A percentile compares a stretch with the other conserved stretches of the same genome.
Evolutionary conservation across 2,113 vertebrate species (phyloP).

Genomic region (Coreoperca whiteheadi): DNA sequence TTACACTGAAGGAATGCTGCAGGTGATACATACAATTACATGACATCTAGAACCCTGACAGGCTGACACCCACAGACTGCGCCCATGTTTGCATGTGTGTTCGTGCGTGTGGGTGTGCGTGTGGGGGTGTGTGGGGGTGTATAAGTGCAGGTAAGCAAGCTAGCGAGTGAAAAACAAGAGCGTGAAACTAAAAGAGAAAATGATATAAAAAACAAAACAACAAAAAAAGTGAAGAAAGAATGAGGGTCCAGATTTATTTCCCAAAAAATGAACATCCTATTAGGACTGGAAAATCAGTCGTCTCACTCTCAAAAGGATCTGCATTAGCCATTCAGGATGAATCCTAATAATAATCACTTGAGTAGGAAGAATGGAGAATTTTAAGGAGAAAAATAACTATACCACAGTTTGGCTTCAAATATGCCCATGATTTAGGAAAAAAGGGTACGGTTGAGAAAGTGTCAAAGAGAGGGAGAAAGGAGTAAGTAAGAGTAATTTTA

Average conservation of each 20-base stretch:
- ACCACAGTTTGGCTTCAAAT: conserved; percentile 90
- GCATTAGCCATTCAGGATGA: conserved; percentile 89
- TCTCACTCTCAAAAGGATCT: conserved; percentile 88
- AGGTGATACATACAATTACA: conserved; percentile 80
- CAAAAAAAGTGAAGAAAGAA: conserved; percentile 38
- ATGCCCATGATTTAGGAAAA: conserved; percentile 79
- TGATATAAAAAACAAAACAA: background rate
- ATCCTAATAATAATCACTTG: conserved; percentile 89
- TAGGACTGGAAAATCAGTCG: conserved; percentile 93
- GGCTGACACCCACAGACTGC: conserved; percentile 67
- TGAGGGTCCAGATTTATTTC: conserved; percentile 80
- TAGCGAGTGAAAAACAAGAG: conserved; percentile 30
- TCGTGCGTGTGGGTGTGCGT: conserved; percentile 12
- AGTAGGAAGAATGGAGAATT: conserved; percentile 79
- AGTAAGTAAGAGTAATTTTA: conserved; percentile 90
- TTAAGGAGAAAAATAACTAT: conserved; percentile 80
- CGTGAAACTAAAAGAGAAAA: conserved; percentile 40
- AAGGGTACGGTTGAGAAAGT: conserved; percentile 62
- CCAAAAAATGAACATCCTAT: conserved; percentile 90
- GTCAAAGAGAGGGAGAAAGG: conserved; percentile 62
- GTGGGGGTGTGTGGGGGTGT: conserved; percentile 2
- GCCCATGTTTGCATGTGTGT: conserved; percentile 50
- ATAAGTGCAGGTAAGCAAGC: conserved; percentile 5
- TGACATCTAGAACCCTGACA: conserved; percentile 74
- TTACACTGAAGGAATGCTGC: conserved; percentile 77